Conservation (phyloP, 2,113 vertebrate genomes). For the Cyprinodon variegatus region DNA sequence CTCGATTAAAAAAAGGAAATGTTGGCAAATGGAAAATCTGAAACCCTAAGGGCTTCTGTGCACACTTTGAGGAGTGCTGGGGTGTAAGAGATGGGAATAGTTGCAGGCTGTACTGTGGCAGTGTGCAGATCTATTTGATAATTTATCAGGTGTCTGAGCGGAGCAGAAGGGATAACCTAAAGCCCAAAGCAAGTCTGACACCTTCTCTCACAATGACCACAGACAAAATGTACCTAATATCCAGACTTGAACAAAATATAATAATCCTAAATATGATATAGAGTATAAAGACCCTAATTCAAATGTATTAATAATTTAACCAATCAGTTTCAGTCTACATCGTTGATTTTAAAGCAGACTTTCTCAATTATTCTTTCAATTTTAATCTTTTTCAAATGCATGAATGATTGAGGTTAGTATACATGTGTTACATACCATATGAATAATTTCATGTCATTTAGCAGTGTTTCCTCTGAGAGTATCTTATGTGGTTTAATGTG, state of each 20-base stretch:
- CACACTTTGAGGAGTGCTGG: constrained; percentile 41
- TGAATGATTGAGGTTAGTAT: background rate
- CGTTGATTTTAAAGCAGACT: background rate
- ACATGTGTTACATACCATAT: background rate
- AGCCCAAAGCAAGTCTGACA: constrained; percentile 23
- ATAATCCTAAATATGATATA: constrained; percentile 5
- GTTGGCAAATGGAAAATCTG: constrained; percentile 41
- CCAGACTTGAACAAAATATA: constrained; percentile 14
- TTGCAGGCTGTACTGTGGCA: constrained; percentile 38
- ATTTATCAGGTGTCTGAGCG: constrained; percentile 47
- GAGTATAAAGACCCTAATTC: constrained; percentile 8
- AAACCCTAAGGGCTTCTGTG: constrained; percentile 32
- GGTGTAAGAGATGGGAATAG: constrained; percentile 37
- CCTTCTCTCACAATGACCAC: constrained; percentile 19
- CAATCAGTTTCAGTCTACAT: background rate
- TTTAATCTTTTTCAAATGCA: background rate
- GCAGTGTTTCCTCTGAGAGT: background rate
- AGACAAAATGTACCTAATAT: constrained; percentile 36
- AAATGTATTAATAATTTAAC: background rate
- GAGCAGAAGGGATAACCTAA: constrained; percentile 45
- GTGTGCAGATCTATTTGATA: constrained; percentile 48
- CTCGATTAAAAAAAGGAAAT: constrained; percentile 23
- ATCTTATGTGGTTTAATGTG: constrained; percentile 7
- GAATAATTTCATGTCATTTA: background rate
- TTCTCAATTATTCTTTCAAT: background rate